Conservation (phyloP, 23 tunicate species). For the Trididemnum clinides region DNA sequence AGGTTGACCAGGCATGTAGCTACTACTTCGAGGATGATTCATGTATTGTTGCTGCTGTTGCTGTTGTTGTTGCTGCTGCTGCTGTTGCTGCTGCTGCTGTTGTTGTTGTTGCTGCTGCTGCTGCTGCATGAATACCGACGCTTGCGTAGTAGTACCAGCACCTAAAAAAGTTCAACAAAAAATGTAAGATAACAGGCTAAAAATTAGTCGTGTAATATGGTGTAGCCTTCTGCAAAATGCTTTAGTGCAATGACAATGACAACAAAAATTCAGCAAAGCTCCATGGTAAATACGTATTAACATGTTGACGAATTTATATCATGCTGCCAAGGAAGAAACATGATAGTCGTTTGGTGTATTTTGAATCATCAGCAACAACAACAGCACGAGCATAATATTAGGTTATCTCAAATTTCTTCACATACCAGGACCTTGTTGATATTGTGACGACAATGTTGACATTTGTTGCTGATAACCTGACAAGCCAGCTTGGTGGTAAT, state of each 20-base stretch:
- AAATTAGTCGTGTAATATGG: too few relatives aligned
- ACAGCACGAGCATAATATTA: neutral
- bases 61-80: too few relatives aligned
- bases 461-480: neutral
- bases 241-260: too few relatives aligned
- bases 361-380: neutral
- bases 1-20: neutral
- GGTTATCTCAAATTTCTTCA: neutral
- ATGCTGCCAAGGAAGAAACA: too few relatives aligned
- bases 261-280: too few relatives aligned
- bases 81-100: slow-evolving; percentile 31
- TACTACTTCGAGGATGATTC: slow-evolving; percentile 19
- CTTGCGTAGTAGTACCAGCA: neutral
- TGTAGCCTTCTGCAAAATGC: too few relatives aligned
- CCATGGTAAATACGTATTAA: too few relatives aligned
- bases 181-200: too few relatives aligned
- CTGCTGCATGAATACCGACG: slow-evolving; percentile 13
- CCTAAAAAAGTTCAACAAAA: too few relatives aligned
- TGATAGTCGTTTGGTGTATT: neutral
- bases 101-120: too few relatives aligned
- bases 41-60: neutral
- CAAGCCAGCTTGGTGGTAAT: too few relatives aligned
- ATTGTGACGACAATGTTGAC: slow-evolving; percentile 14
- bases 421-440: slow-evolving; percentile 15
- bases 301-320: too few relatives aligned